Evolutionary conservation across 2,888 invertebrate genomes (phyloP), one percentile per base, ranked within the genome.

Genomic region (Anodontia alba): DNA sequence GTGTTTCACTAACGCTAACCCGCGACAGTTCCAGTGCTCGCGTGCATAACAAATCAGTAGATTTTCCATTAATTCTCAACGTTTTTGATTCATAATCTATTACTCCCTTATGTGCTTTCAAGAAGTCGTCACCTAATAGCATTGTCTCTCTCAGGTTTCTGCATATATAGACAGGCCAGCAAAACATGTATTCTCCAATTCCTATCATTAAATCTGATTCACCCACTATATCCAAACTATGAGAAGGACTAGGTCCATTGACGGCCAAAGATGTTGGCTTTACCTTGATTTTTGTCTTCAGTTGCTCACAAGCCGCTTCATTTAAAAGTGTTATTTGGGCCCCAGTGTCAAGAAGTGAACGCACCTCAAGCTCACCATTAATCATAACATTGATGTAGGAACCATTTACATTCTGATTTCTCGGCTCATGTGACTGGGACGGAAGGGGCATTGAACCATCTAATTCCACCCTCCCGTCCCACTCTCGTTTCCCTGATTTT

Each of bases 61-160:
- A 29, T 49, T 54, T 43, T 2, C 54, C 54, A 10, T 49, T 31
- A 20, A 71, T 12, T 33, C 10, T 5, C 26, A 71, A 31, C 7
- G n/a, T 1, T 29, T 71, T 23, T 26, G n/a, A 51, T 49, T 49
- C 20, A 71, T 51, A 71, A 33, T 71, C 71, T 20, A 71, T 51
- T 33, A 71, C 10, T 8, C 33, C 31, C 23, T 3, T 51, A 42
- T 51, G 17, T 20, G 49, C 42, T 31, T 51, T 49, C 20, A 71
- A 33, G 43, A 71, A 71, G 31, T 71, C 43, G n/a, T 71, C 71
- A 12, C 51, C 71, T 33, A 71, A 49, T 33, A 71, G 31, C 71
- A 71, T 51, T 17, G 71, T 26, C n/a, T n/a, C 31, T 31, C 23
- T 51, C 2, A 71, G 20, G 36, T 71, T 51, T 5, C 51, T 51